Conservation (phyloP, 37 sponge, comb jelly and placozoan genomes). For the Haliclona indistincta region DNA sequence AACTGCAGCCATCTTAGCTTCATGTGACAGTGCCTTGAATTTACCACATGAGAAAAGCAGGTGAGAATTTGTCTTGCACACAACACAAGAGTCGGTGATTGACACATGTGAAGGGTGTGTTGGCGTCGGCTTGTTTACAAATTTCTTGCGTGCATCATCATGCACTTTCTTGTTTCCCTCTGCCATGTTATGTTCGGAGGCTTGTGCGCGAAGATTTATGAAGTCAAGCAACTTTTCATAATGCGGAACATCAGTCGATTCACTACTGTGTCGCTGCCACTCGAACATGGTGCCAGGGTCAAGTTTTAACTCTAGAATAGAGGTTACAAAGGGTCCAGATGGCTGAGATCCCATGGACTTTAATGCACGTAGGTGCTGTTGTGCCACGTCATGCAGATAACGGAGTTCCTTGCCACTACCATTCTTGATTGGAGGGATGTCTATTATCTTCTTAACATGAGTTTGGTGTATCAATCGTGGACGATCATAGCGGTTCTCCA, state of each 20-base stretch:
- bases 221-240: too few relatives aligned
- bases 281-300: too few relatives aligned
- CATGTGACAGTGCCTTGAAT: conserved; percentile 24
- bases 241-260: too few relatives aligned
- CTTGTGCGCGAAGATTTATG: conserved; percentile 30
- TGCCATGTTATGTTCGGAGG: conserved; percentile 9
- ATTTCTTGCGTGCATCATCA: conserved; percentile 8
- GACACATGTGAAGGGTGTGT: not conserved
- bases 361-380: too few relatives aligned
- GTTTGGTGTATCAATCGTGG: conserved; percentile 3
- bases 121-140: not conserved
- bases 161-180: not conserved
- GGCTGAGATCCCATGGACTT: too few relatives aligned
- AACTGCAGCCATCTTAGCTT: conserved; percentile 6
- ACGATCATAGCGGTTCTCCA: not conserved
- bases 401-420: too few relatives aligned
- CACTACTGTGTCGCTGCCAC: too few relatives aligned
- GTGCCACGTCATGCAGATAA: too few relatives aligned
- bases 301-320: too few relatives aligned
- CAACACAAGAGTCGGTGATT: not conserved
- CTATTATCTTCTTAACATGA: not conserved
- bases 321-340: too few relatives aligned
- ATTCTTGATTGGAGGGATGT: too few relatives aligned
- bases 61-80: conserved; percentile 23
- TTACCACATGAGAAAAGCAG: conserved; percentile 27